Evolutionary conservation across 2,797 vertebrate species (phyloP).

Genomic region (Muscicapa striata): DNA sequence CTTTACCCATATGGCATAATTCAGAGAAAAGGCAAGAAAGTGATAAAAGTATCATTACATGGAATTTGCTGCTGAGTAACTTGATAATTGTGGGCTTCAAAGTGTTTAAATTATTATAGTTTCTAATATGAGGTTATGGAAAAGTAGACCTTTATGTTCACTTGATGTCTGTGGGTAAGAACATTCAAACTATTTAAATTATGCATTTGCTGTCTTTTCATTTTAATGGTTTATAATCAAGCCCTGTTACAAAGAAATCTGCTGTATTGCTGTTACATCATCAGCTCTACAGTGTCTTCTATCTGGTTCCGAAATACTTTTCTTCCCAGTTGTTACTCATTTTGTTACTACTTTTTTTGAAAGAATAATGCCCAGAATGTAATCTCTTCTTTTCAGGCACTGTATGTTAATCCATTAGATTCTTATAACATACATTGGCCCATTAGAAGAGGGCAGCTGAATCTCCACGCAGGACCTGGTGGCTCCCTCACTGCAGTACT

Average conservation of each 20-base stretch:
- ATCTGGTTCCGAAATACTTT: not conserved
- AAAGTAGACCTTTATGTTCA: not conserved
- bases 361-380: not conserved
- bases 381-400: constrained; percentile 78
- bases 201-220: not conserved
- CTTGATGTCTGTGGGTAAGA: not conserved
- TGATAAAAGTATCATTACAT: not conserved
- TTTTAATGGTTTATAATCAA: not conserved
- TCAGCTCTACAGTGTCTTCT: not conserved
- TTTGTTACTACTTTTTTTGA: not conserved
- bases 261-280: not conserved
- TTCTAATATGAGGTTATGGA: not conserved
- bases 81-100: not conserved
- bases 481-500: constrained; percentile 91
- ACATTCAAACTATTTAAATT: not conserved
- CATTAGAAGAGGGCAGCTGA: constrained; percentile 89
- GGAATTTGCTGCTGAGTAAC: not conserved
- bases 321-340: not conserved
- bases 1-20: not conserved
- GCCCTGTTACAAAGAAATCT: not conserved
- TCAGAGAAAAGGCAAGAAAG: not conserved
- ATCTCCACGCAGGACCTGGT: constrained; percentile 86
- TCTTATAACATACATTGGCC: constrained; percentile 94
- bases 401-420: constrained; percentile 91
- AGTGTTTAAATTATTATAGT: not conserved